phyloP scores from a whole-genome alignment of 2,888 invertebrate genomes.

The Gastracanthus pulcherrimus region DNA sequence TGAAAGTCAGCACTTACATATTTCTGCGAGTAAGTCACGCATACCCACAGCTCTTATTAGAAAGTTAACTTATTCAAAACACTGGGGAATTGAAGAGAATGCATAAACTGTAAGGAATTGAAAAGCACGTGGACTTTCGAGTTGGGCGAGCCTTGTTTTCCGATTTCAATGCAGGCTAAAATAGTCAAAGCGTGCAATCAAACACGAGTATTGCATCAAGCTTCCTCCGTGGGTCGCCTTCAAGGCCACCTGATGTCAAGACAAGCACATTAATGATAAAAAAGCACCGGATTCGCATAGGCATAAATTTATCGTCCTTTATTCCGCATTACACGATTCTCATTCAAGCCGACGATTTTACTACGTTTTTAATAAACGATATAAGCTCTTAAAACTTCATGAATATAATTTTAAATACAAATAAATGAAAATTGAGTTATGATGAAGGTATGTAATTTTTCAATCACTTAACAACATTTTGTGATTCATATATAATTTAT shows the following conservation, averaged over 20 bases:
- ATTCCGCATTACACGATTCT: neutral
- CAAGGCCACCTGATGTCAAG: constrained; percentile 18
- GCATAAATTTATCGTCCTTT: constrained; percentile 18
- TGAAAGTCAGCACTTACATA: neutral
- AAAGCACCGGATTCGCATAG: constrained; percentile 26
- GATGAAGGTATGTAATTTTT: neutral
- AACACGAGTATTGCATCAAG: constrained; percentile 64
- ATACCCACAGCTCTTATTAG: neutral
- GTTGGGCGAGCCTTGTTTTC: constrained; percentile 5
- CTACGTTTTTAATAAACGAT: neutral
- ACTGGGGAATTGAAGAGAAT: constrained; percentile 1
- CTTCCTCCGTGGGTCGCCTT: constrained; percentile 25
- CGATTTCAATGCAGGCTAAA: constrained; percentile 8
- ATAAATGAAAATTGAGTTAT: no score
- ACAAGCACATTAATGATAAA: neutral
- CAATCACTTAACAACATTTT: neutral
- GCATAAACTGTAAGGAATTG: neutral
- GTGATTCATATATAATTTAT: constrained; percentile 56
- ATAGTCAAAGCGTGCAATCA: constrained; percentile 58
- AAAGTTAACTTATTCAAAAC: constrained; percentile 11
- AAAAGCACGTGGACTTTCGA: constrained; percentile 14
- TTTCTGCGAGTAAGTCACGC: neutral
- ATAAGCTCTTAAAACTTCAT: neutral
- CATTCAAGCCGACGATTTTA: constrained; percentile 4
- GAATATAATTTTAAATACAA: no score